Evolutionary conservation across 2,888 invertebrate species (phyloP), one percentile per base, ranked within the genome.

Genomic region (Blomia tropicalis): DNA sequence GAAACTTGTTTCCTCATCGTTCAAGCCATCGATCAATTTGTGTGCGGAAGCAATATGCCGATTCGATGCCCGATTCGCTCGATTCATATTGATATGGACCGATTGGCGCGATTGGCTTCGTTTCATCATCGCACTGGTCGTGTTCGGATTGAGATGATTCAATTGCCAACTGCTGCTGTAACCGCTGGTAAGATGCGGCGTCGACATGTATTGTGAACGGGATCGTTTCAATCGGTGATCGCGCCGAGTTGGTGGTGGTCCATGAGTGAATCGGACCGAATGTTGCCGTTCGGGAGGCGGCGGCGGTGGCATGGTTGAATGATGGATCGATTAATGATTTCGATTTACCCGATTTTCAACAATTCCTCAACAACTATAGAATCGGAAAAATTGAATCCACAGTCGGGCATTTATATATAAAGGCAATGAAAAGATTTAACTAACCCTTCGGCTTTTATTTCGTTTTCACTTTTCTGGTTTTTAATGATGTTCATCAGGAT

Each of bases 51-150:
- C 56, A 23, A 56, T 56, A 11, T 56, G 56, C 19, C 29, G 17
- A 22, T 56, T 56, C 2, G 56, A 29, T 14, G 29, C 56, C 56
- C 14, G 11, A 30, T 36, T 31, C 29, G 17, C 7, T 27, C 7
- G 51, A 27, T 47, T 22, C 51, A 47, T 47, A n/a, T 47, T 47
- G 51, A 47, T 47, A n/a, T 47, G 27, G 7, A 47, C 51, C 51
- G 51, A 47, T 11, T 47, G 7, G 23, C n/a, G 51, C 5, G 7
- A 11, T 27, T 47, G 7, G n/a, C n/a, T n/a, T n/a, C n/a, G n/a
- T n/a, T n/a, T n/a, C n/a, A n/a, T n/a, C n/a, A n/a, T n/a, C n/a
- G n/a, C n/a, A n/a, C n/a, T n/a, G 11, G 7, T 7, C 14, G n/a
- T 7, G n/a, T 47, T 47, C n/a, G 51, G 23, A 19, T 47, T 47